Evolutionary conservation across 2,888 invertebrate species (phyloP), one percentile per base, ranked within the genome.

Genomic region (Dendrolimus houi): DNA sequence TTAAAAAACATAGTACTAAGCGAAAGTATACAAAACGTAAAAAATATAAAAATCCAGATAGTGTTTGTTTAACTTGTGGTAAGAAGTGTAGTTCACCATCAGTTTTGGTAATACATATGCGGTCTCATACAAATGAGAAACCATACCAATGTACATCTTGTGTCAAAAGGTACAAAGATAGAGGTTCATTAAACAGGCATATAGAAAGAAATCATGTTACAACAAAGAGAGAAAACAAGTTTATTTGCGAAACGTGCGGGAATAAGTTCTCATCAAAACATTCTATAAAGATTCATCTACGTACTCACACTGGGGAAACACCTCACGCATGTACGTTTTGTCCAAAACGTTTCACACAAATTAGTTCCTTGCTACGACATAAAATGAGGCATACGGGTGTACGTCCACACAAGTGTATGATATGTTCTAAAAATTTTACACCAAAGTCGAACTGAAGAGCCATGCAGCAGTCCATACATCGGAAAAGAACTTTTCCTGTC

Each of bases 281-380:
- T 60, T 79, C 83, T 67, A 74, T 87, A 1, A 74, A 73, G 40
- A 72, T 78, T 13, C 89, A 90, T 55, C 78, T 82, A 74, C 68
- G 87, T 8, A 79, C 74, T 7, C 89, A 89, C 56, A 87, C 88
- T 1, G 81, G 83, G 1, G 88, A 89, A 60, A 87, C 84, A 9
- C 89, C 89, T 1, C 87, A 83, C 59, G 58, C 69, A 1, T 90
- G 88, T 59, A 60, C 78, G 0, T 60, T 74, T 14, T 90, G 89
- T 57, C 70, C 75, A 0, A 64, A 70, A 10, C 73, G 71, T 13
- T 89, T 87, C 57, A 78, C 79, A 2, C 88, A 87, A 59, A 61
- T 77, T 9, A 77, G 82, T 61, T 74, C 85, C 1, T 65, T 85
- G 60, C 60, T 76, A 7, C 70, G 83, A 55, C 89, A 89, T 59